Evolutionary conservation across 53 echinoderm and acorn worm genomes (phyloP).

Genomic region (Actinopyga echinites): DNA sequence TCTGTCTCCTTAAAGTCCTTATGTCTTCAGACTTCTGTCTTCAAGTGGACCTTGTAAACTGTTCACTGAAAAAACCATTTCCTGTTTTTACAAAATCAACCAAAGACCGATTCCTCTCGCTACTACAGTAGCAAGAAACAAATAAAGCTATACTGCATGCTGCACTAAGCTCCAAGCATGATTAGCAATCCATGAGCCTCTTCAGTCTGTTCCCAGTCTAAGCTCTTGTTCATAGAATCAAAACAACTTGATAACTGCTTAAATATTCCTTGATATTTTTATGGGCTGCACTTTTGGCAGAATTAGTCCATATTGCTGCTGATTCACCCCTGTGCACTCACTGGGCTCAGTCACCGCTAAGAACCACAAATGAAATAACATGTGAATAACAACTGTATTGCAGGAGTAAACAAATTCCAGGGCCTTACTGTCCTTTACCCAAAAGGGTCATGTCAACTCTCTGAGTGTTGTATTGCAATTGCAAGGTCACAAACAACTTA

Average conservation of each 20-base stretch:
- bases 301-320: background rate
- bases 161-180: background rate
- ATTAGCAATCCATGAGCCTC: no score
- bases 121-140: background rate
- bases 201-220: no score
- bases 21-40: slow-evolving; percentile 2
- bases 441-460: slow-evolving; percentile 45
- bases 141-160: background rate
- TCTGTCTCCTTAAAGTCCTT: slow-evolving; percentile 10
- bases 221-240: no score
- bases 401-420: slow-evolving; percentile 45
- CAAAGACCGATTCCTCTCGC: background rate
- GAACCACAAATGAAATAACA: slow-evolving; percentile 24
- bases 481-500: slow-evolving; percentile 46
- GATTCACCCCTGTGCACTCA: background rate
- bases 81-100: slow-evolving; percentile 10
- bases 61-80: slow-evolving; percentile 24
- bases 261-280: no score
- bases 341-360: background rate
- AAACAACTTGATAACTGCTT: no score
- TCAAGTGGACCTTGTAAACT: background rate
- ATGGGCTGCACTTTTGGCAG: background rate
- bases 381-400: slow-evolving; percentile 16
- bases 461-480: slow-evolving; percentile 26
- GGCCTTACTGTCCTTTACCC: slow-evolving; percentile 34